phyloP scores from a whole-genome alignment of 2,797 vertebrate genomes.

The Threskiornis aethiopicus region DNA sequence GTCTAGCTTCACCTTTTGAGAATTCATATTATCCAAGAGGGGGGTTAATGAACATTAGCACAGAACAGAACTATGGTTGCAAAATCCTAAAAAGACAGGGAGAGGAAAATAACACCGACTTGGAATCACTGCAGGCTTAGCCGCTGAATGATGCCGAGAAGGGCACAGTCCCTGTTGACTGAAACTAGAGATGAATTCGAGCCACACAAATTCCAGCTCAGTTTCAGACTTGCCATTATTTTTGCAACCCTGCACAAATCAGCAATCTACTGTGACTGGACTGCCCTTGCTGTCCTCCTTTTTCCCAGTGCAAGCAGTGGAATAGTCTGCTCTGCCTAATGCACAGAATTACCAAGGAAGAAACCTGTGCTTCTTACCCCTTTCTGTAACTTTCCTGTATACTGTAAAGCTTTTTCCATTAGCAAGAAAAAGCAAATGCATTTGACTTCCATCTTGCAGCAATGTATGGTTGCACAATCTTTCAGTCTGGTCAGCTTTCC shows the following conservation, averaged over 20 bases:
- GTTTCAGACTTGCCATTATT: constrained; percentile 35
- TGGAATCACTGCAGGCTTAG: background rate
- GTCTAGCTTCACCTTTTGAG: background rate
- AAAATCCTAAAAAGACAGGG: background rate
- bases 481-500: background rate
- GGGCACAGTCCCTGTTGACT: background rate
- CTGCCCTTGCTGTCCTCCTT: background rate
- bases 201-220: constrained; percentile 23
- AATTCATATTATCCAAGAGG: background rate
- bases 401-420: background rate
- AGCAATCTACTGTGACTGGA: background rate
- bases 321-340: background rate
- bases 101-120: background rate
- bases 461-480: background rate
- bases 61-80: background rate
- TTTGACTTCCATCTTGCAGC: background rate
- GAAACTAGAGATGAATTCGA: constrained; percentile 33
- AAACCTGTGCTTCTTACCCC: background rate
- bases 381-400: background rate
- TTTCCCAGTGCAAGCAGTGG: background rate
- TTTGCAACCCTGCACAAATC: constrained; percentile 15
- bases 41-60: constrained; percentile 12
- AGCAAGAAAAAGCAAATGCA: background rate
- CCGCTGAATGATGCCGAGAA: background rate
- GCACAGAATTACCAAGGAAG: background rate